These are phyloP conservation scores for Lithosia quadra DNA, from an alignment of 2,888 invertebrate genomes.

Conservation along the genomic window DNA sequence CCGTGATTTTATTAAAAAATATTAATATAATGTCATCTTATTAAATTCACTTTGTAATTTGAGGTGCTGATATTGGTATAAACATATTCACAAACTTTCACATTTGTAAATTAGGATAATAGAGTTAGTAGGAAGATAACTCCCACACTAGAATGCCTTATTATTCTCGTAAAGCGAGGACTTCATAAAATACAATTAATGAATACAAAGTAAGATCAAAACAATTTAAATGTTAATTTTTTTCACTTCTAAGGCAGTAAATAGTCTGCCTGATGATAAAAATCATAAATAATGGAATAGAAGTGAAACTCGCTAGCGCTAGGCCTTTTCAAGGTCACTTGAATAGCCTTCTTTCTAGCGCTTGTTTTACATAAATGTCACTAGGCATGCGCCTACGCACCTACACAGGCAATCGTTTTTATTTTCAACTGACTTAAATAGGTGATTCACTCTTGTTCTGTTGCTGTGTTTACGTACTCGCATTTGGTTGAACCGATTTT, in stretches of 20 bases:
- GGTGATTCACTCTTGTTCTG: no score
- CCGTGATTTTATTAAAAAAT: no score
- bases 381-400: background rate
- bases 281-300: background rate
- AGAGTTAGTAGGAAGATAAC: background rate
- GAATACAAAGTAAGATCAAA: background rate
- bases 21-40: no score
- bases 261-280: background rate
- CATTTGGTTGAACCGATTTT: no score
- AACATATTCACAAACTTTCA: no score
- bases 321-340: background rate
- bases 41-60: no score
- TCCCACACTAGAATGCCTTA: background rate
- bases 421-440: no score
- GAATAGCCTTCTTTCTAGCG: background rate
- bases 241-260: background rate
- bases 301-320: constrained; percentile 2
- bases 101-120: no score
- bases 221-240: constrained; percentile 1
- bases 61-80: no score
- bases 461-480: no score
- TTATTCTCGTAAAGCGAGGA: background rate
- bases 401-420: background rate
- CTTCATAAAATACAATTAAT: background rate
- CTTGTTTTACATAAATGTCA: background rate